Evolutionary conservation across 1,140 invertebrate species (phyloP).

Genomic region (Probaryconus sp.): DNA sequence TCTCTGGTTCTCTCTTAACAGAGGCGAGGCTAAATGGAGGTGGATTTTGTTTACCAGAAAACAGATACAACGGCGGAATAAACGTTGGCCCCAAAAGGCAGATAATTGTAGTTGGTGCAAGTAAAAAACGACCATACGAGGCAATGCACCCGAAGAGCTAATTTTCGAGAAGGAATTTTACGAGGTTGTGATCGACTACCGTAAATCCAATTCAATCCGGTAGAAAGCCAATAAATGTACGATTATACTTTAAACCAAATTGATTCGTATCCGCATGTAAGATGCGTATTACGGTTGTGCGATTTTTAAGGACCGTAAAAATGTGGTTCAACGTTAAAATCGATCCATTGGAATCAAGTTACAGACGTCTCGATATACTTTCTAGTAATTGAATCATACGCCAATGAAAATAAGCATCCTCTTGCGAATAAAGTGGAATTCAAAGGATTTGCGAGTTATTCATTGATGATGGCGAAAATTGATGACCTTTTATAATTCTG

Average conservation of each 20-base stretch:
- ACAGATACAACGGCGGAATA: too few species aligned
- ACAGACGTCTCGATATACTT: constrained; percentile 38
- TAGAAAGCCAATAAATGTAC: constrained; percentile 44
- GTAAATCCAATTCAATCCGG: constrained; percentile 42
- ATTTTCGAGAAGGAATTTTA: constrained; percentile 35
- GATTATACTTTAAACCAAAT: constrained; percentile 46
- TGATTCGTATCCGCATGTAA: constrained; percentile 44
- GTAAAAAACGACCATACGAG: constrained; percentile 6
- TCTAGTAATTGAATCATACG: constrained; percentile 37
- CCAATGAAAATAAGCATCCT: not conserved
- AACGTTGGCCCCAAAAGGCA: too few species aligned
- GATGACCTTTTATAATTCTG: too few species aligned
- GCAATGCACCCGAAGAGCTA: not conserved
- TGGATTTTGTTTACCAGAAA: too few species aligned
- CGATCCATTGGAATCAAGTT: constrained; percentile 24
- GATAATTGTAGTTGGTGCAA: too few species aligned
- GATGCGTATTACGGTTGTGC: constrained; percentile 32
- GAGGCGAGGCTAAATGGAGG: too few species aligned
- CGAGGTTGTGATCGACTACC: constrained; percentile 21
- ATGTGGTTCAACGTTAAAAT: constrained; percentile 33
- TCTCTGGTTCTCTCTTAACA: too few species aligned
- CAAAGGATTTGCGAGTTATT: not conserved
- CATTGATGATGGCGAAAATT: too few species aligned
- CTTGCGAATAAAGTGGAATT: constrained; percentile 1
- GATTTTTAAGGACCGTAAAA: constrained; percentile 34